A percentile compares a stretch with the other conserved stretches of the same genome.
Conservation (phyloP, 2,888 invertebrate species). For the Noctua janthe region DNA sequence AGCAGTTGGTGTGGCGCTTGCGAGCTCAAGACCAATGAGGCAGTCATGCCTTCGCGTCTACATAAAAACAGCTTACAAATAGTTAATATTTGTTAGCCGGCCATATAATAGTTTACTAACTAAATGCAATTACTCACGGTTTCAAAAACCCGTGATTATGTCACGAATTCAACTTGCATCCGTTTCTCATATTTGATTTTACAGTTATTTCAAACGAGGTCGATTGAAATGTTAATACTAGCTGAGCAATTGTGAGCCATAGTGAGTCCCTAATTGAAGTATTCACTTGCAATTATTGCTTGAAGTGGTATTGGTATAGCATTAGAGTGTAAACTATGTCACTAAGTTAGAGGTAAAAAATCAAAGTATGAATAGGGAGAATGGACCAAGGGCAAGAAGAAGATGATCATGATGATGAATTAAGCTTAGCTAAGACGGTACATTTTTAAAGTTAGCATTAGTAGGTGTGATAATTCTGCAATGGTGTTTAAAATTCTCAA, state of each 20-base stretch:
- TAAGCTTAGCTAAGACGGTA: background rate
- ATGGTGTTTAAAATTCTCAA: background rate
- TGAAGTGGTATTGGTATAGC: background rate
- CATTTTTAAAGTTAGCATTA: background rate
- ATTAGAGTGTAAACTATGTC: no score
- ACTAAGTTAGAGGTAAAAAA: no score
- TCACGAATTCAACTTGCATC: slow-evolving; percentile 1
- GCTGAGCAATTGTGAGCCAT: background rate
- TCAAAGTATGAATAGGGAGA: background rate
- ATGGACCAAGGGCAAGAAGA: background rate
- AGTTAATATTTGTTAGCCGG: background rate
- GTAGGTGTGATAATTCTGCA: background rate
- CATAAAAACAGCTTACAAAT: background rate
- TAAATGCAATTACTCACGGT: background rate
- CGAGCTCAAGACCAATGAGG: background rate
- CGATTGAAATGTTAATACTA: slow-evolving; percentile 5
- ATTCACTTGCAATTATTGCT: background rate
- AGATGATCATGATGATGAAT: background rate
- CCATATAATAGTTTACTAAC: background rate
- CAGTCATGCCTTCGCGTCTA: background rate
- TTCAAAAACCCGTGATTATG: background rate
- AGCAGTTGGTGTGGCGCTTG: background rate
- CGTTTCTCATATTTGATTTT: slow-evolving; percentile 18
- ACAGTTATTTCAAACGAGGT: slow-evolving; percentile 9
- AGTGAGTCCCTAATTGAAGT: background rate